Evolutionary conservation across 2,888 invertebrate genomes (phyloP).

Genomic region (Orthosia cruda): DNA sequence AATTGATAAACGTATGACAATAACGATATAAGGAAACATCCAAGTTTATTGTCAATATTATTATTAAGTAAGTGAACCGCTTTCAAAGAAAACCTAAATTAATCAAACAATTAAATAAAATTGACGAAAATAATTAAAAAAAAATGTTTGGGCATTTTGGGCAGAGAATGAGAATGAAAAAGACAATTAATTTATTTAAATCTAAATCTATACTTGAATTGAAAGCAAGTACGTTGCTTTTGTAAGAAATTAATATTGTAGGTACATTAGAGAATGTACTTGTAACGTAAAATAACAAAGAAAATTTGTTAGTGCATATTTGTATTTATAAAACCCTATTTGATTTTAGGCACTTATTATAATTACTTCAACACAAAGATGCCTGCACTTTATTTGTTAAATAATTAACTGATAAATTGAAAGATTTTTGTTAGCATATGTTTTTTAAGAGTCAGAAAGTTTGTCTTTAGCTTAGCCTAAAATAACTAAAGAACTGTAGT

Average conservation of each 20-base stretch:
- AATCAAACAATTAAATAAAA: constrained; percentile 23
- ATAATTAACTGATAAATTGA: not conserved
- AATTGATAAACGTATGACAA: constrained; percentile 76
- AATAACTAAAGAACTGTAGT: too few relatives aligned
- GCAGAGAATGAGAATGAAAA: not conserved
- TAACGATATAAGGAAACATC: constrained; percentile 68
- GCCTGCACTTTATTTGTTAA: constrained; percentile 19
- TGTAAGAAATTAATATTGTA: constrained; percentile 20
- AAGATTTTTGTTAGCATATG: not conserved
- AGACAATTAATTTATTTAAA: constrained; percentile 7
- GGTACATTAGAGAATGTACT: constrained; percentile 8
- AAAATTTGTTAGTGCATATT: constrained; percentile 12
- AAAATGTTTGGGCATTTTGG: constrained; percentile 13
- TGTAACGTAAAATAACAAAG: constrained; percentile 7
- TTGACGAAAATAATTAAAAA: constrained; percentile 4
- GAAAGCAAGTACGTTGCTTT: constrained; percentile 25
- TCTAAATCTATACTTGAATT: constrained; percentile 6
- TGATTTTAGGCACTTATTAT: constrained; percentile 32
- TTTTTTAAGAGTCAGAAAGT: not conserved
- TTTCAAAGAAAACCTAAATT: constrained; percentile 26
- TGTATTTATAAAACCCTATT: constrained; percentile 18
- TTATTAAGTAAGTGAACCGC: constrained; percentile 43
- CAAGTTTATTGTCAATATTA: constrained; percentile 63
- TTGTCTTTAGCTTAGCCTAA: not conserved
- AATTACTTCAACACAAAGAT: constrained; percentile 18